Evolutionary conservation across 2,888 invertebrate species (phyloP).

Genomic region (Hermaeophaga mercurialis): DNA sequence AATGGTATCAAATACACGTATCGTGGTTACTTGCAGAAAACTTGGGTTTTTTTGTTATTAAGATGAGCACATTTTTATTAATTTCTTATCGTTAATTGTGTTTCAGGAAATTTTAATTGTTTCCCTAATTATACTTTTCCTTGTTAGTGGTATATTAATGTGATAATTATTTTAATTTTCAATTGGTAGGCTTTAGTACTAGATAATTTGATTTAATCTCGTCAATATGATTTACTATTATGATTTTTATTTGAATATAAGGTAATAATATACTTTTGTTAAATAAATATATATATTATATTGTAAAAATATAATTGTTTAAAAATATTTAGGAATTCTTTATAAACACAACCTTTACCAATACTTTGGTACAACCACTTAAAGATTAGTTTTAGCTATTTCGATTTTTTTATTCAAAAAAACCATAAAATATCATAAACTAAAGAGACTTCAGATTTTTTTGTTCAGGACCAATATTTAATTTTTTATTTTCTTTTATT

Average conservation of each 20-base stretch:
- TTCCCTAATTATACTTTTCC: slow-evolving; percentile 22
- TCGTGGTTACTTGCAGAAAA: background rate
- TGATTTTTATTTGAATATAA: slow-evolving; percentile 11
- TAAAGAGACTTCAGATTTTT: no score
- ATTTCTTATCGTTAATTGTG: background rate
- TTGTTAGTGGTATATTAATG: slow-evolving; percentile 31
- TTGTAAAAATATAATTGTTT: slow-evolving; percentile 20
- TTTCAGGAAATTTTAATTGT: slow-evolving; percentile 3
- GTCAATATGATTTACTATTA: background rate
- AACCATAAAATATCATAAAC: no score
- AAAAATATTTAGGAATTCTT: background rate
- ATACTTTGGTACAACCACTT: no score
- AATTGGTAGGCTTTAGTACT: slow-evolving; percentile 3
- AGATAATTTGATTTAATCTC: slow-evolving; percentile 6
- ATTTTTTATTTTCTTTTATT: no score
- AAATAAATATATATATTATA: slow-evolving; percentile 13
- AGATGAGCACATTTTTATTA: background rate
- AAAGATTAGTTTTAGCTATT: no score
- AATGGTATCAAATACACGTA: background rate
- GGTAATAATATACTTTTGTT: slow-evolving; percentile 14
- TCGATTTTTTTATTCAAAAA: no score
- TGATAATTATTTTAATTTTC: slow-evolving; percentile 27
- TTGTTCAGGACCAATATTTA: no score
- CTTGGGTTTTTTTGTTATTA: background rate
- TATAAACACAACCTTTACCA: no score